These are phyloP conservation scores for Drosophila nikananu DNA, from an alignment of 1,140 invertebrate species.

Conservation along the genomic window DNA sequence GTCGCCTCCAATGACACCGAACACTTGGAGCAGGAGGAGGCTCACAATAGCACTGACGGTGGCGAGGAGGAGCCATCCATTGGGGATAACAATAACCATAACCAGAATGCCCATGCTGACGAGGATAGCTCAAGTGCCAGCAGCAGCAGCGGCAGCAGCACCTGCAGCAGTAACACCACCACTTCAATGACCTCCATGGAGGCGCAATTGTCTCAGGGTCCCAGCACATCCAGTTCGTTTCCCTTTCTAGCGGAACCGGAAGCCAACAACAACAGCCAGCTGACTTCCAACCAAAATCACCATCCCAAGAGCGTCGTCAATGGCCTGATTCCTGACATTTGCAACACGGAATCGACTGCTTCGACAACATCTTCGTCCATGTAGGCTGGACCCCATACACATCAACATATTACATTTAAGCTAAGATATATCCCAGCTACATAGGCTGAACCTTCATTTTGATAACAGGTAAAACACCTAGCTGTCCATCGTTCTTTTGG, in stretches of 20 bases:
- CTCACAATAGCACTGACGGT: not conserved
- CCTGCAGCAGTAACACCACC: not conserved
- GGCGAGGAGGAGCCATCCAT: constrained; percentile 10
- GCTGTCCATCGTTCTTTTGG: constrained; percentile 7
- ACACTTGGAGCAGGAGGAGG: constrained; percentile 20
- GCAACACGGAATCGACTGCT: constrained; percentile 49
- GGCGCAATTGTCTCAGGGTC: constrained; percentile 65
- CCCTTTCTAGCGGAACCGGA: constrained; percentile 40
- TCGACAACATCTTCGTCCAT: constrained; percentile 49
- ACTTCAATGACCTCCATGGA: constrained; percentile 70
- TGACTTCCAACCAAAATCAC: constrained; percentile 49
- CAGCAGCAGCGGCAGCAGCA: not conserved
- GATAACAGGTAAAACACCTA: not conserved
- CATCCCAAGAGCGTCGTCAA: constrained; percentile 23
- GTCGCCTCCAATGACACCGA: constrained; percentile 34
- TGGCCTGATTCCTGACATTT: constrained; percentile 19
- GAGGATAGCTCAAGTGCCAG: constrained; percentile 18
- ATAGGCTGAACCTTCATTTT: constrained; percentile 1
- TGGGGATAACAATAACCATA: constrained; percentile 9
- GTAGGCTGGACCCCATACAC: constrained; percentile 1
- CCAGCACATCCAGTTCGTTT: constrained; percentile 61
- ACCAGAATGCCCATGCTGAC: constrained; percentile 7
- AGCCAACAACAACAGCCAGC: constrained; percentile 60
- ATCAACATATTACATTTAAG: not conserved
- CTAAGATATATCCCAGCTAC: not conserved